Evolutionary conservation across 2,113 vertebrate genomes (phyloP).

Genomic region (Gnathonemus echidnorhynchus): DNA sequence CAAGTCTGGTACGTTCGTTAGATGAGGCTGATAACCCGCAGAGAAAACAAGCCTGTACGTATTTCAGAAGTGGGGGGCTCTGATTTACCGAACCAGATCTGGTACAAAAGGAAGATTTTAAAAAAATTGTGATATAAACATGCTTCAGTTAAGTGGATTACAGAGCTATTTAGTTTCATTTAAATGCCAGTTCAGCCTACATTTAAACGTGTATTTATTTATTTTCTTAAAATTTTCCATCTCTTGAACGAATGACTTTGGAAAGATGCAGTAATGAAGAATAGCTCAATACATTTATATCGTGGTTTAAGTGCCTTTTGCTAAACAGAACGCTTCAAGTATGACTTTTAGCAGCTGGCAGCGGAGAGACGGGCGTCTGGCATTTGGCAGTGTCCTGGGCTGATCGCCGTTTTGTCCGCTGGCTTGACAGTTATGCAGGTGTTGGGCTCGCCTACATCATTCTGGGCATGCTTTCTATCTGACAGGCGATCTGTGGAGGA

Average conservation of each 20-base stretch:
- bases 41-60: background rate
- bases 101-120: background rate
- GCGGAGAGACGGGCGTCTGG: background rate
- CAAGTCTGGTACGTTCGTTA: background rate
- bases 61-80: background rate
- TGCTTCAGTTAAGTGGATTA: background rate
- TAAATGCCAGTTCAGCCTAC: background rate
- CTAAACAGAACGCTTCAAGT: background rate
- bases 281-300: conserved; percentile 10
- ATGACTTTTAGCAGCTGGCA: conserved; percentile 21
- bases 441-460: background rate
- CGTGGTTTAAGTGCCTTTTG: background rate
- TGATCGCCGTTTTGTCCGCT: background rate
- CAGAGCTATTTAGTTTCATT: background rate
- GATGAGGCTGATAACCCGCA: background rate
- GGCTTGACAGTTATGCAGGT: background rate
- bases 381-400: conserved; percentile 19
- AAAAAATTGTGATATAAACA: background rate
- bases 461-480: background rate
- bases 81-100: background rate
- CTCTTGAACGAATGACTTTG: background rate
- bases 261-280: conserved; percentile 10
- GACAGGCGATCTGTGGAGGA: background rate
- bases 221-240: background rate
- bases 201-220: background rate